Percentiles rank a stretch among this genome's conserved stretches.
phyloP scores from a whole-genome alignment of 2,888 invertebrate species.

The Girardia tigrina region DNA sequence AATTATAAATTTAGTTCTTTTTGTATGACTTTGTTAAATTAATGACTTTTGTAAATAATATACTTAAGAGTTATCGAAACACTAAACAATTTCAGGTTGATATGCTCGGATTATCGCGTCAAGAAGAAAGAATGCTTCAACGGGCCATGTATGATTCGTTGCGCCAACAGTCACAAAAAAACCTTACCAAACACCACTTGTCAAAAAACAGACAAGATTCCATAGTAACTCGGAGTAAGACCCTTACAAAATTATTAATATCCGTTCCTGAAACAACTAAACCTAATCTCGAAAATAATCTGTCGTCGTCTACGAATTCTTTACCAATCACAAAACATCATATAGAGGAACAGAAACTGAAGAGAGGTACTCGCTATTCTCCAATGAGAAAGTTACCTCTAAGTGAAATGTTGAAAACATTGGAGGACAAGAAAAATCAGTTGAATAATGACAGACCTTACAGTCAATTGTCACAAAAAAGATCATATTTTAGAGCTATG shows the following conservation, averaged over 20 bases:
- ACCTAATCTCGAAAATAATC: not conserved
- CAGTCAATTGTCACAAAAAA: not conserved
- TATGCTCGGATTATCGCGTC: constrained; percentile 24
- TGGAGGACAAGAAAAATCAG: not conserved
- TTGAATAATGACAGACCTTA: not conserved
- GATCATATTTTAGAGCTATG: not conserved
- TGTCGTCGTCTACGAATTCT: not conserved
- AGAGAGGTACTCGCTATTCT: not conserved
- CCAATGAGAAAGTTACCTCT: not conserved
- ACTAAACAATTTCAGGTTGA: not conserved
- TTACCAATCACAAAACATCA: not conserved
- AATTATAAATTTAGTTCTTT: no score
- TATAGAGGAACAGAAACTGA: not conserved
- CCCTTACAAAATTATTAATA: not conserved
- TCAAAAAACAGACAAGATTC: not conserved
- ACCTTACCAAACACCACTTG: not conserved
- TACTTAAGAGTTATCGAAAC: not conserved
- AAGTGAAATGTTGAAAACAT: not conserved
- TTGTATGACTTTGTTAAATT: no score
- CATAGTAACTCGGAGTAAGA: not conserved
- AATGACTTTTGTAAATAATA: no score
- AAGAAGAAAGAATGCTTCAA: constrained; percentile 16
- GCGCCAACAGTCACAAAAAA: not conserved
- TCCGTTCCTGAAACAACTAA: not conserved
- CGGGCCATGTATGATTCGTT: constrained; percentile 28